A percentile compares a stretch with the other conserved stretches of the same genome.
phyloP scores from a whole-genome alignment of 2,888 invertebrate species.

The Mystacides longicornis region DNA sequence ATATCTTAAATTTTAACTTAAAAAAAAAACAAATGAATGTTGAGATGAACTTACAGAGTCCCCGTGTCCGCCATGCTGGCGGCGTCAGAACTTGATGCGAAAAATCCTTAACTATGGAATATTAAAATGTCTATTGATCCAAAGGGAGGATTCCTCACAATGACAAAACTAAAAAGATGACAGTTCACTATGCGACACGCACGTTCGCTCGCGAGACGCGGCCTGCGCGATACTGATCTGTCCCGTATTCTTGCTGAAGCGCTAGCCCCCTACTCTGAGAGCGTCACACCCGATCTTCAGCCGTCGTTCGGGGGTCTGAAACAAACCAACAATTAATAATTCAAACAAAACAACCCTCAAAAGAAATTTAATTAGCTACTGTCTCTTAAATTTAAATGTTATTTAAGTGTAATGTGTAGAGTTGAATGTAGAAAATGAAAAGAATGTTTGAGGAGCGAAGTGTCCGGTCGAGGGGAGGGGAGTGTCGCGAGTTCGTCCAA shows the following conservation, averaged over 20 bases:
- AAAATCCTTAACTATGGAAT: background rate
- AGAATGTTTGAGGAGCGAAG: background rate
- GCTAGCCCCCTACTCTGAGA: slow-evolving; percentile 33
- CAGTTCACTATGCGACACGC: slow-evolving; percentile 34
- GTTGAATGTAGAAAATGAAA: background rate
- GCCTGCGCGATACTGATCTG: slow-evolving; percentile 46
- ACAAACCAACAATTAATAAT: background rate
- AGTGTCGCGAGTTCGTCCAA: background rate
- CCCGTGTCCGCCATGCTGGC: slow-evolving; percentile 19
- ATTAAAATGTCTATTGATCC: background rate
- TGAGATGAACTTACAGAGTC: slow-evolving; percentile 12
- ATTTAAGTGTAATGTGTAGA: background rate
- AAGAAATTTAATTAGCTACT: background rate
- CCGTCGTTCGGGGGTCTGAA: background rate
- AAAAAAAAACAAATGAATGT: background rate
- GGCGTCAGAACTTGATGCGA: background rate
- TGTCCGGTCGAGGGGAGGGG: slow-evolving; percentile 25
- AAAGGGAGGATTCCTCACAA: background rate
- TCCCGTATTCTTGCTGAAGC: slow-evolving; percentile 36
- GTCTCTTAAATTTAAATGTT: background rate
- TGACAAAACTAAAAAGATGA: background rate
- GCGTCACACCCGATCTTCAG: background rate
- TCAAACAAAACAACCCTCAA: background rate
- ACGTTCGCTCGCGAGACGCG: slow-evolving; percentile 35
- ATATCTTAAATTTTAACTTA: background rate